Percentiles rank a stretch among this genome's conserved stretches.
phyloP scores from a whole-genome alignment of 2,888 invertebrate species.

The Gnatocerus cornutus region DNA sequence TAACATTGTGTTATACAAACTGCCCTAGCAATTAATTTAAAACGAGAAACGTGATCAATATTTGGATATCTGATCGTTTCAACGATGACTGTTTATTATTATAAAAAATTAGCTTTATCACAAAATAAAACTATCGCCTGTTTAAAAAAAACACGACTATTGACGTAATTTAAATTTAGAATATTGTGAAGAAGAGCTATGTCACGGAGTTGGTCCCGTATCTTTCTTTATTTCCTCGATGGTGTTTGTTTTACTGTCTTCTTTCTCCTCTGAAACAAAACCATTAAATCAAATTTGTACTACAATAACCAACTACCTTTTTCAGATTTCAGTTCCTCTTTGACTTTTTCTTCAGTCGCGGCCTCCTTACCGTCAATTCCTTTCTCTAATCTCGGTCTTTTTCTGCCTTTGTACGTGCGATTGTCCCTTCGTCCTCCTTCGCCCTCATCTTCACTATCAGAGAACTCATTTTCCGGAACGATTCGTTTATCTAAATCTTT shows the following conservation, averaged over 20 bases:
- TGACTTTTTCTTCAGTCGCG: conserved; percentile 69
- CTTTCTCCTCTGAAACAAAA: conserved; percentile 74
- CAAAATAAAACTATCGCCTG: conserved; percentile 25
- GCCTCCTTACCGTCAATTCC: conserved; percentile 65
- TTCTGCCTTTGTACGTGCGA: conserved; percentile 74
- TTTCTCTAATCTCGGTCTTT: conserved; percentile 83
- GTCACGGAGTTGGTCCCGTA: conserved; percentile 79
- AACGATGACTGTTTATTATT: neutral
- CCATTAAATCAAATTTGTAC: conserved; percentile 19
- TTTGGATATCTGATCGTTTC: neutral
- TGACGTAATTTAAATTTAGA: conserved; percentile 55
- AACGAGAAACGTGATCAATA: neutral
- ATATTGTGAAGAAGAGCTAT: conserved; percentile 59
- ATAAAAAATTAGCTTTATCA: conserved; percentile 12
- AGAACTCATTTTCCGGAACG: conserved; percentile 95
- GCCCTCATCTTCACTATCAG: conserved; percentile 94
- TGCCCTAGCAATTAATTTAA: conserved; percentile 9
- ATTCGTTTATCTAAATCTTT: conserved; percentile 91
- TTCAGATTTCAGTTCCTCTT: conserved; percentile 77
- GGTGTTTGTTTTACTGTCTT: conserved; percentile 75
- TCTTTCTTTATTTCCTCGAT: conserved; percentile 82
- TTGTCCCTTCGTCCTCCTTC: conserved; percentile 79
- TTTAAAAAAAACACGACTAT: conserved; percentile 10
- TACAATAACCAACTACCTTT: conserved; percentile 70
- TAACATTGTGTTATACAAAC: conserved; percentile 18